These are phyloP conservation scores for Nomada flava DNA, from an alignment of 2,888 invertebrate species.

Conservation along the genomic window DNA sequence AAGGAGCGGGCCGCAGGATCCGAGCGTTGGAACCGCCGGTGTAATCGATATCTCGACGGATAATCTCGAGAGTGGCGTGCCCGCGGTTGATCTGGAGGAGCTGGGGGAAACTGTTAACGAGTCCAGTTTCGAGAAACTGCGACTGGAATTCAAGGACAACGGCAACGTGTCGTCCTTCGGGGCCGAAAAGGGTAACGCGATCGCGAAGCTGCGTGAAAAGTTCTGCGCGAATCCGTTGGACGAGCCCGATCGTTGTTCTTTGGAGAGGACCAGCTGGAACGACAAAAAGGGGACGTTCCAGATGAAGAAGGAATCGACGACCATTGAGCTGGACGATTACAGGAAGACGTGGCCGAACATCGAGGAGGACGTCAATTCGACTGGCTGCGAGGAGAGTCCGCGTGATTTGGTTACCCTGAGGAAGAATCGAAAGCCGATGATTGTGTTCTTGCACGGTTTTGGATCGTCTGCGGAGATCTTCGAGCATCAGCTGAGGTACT, in stretches of 20 bases:
- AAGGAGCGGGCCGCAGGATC: slow-evolving; percentile 37
- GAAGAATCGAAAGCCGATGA: slow-evolving; percentile 84
- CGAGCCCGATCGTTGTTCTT: slow-evolving; percentile 39
- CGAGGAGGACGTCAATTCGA: slow-evolving; percentile 42
- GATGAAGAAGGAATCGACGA: slow-evolving; percentile 39
- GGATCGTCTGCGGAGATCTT: slow-evolving; percentile 88
- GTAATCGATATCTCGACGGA: slow-evolving; percentile 54
- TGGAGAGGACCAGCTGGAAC: slow-evolving; percentile 40
- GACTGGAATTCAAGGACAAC: slow-evolving; percentile 70
- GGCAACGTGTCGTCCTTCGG: slow-evolving; percentile 48
- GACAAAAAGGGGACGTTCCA: slow-evolving; percentile 50
- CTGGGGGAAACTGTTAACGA: slow-evolving; percentile 67
- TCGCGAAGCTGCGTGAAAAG: slow-evolving; percentile 74
- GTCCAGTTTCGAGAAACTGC: slow-evolving; percentile 73
- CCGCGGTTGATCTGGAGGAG: slow-evolving; percentile 53
- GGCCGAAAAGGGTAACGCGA: slow-evolving; percentile 71
- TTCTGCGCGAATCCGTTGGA: slow-evolving; percentile 60
- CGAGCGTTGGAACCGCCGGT: slow-evolving; percentile 34
- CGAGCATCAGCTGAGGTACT: slow-evolving; percentile 86
- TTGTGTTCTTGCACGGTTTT: slow-evolving; percentile 89
- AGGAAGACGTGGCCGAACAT: slow-evolving; percentile 67
- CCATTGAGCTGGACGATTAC: slow-evolving; percentile 72
- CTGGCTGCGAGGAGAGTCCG: slow-evolving; percentile 34
- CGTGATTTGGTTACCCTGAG: slow-evolving; percentile 71
- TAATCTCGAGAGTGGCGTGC: slow-evolving; percentile 42